phyloP scores from a whole-genome alignment of 2,113 vertebrate species.

The Archilochus colubris region DNA sequence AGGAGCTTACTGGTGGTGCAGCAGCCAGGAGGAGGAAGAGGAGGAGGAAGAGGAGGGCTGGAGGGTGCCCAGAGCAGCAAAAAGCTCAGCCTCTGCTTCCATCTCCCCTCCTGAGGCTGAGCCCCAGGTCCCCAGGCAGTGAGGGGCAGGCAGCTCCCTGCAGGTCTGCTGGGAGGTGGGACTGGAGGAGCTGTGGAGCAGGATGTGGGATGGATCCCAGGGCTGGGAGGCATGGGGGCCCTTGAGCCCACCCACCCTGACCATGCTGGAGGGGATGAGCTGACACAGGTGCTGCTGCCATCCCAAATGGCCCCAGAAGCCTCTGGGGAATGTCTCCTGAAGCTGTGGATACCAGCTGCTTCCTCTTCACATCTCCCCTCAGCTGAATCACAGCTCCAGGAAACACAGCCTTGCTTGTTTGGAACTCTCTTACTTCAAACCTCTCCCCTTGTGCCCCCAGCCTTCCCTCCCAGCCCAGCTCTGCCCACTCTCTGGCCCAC shows the following conservation, averaged over 20 bases:
- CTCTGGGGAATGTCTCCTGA: too few species aligned
- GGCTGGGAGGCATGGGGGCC: accelerated
- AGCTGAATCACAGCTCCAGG: background rate
- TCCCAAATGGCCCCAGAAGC: accelerated
- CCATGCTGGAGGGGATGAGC: background rate
- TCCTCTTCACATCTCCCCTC: accelerated
- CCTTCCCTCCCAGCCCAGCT: background rate
- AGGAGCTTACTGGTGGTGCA: conserved; percentile 19
- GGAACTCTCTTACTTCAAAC: background rate
- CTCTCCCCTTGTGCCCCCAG: accelerated
- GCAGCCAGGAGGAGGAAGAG: background rate
- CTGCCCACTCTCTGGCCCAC: background rate
- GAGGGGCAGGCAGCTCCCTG: background rate
- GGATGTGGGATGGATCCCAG: accelerated
- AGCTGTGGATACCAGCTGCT: background rate
- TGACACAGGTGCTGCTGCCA: background rate
- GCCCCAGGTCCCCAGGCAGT: accelerated
- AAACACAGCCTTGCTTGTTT: background rate
- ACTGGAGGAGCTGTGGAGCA: background rate
- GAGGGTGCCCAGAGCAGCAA: background rate
- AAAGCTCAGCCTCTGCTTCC: conserved; percentile 53
- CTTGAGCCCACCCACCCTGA: accelerated
- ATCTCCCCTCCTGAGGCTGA: background rate
- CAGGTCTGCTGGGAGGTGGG: background rate
- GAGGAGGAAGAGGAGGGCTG: conserved; percentile 30